phyloP scores from a whole-genome alignment of 2,888 invertebrate genomes.

The Plemyria rubiginata region DNA sequence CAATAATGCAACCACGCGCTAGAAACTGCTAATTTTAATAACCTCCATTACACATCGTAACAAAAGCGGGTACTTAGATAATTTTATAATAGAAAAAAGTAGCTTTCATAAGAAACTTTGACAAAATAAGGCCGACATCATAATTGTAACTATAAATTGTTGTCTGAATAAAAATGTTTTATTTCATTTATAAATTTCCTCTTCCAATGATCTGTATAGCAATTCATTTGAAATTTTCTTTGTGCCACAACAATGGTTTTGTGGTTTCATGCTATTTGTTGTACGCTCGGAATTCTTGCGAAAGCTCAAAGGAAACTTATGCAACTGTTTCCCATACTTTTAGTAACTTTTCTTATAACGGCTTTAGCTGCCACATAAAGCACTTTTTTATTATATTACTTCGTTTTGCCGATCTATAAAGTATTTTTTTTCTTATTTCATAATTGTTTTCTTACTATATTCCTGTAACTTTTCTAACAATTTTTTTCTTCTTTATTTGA shows the following conservation, averaged over 20 bases:
- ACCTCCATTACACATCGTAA: background rate
- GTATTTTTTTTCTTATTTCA: background rate
- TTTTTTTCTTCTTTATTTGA: background rate
- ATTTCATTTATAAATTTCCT: background rate
- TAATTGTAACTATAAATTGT: too few relatives aligned
- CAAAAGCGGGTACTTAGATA: too few relatives aligned
- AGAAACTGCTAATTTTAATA: background rate
- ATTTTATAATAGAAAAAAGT: too few relatives aligned
- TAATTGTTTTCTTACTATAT: background rate
- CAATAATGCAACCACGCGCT: conserved; percentile 5
- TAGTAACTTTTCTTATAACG: background rate
- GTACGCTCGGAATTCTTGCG: conserved; percentile 54
- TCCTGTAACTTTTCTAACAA: too few relatives aligned
- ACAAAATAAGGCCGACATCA: too few relatives aligned
- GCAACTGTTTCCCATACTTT: conserved; percentile 46
- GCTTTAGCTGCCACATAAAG: conserved; percentile 1
- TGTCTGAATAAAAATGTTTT: too few relatives aligned
- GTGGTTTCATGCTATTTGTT: conserved; percentile 59
- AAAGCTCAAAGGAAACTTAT: conserved; percentile 60
- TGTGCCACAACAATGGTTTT: conserved; percentile 49
- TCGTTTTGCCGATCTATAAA: too few relatives aligned
- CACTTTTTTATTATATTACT: background rate
- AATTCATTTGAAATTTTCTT: conserved; percentile 40
- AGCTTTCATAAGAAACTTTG: too few relatives aligned
- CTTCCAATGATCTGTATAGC: conserved; percentile 29